Evolutionary conservation across 92 coral and sea anemone genomes (phyloP), one percentile per base, ranked within the genome.

Genomic region (Siderastrea radians): DNA sequence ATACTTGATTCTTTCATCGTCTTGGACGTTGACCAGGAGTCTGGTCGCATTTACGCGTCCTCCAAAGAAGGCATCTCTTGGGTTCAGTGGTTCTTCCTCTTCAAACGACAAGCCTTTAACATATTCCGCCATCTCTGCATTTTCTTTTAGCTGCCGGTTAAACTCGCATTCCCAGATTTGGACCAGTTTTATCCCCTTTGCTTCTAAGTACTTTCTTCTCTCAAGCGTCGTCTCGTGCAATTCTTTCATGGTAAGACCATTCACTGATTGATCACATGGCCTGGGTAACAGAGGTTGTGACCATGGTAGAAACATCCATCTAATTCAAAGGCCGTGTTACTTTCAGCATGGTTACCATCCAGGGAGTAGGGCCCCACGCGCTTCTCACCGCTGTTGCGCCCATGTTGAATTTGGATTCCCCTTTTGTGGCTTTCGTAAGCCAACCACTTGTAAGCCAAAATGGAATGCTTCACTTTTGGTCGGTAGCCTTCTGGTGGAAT

Each of bases 141-240:
- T 73, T 6, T 16, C 44, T 17, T 19, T 16, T 15, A 78, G 59
- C 46, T 79, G 83, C 2, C 46, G 62, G 19, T 55, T 55, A 15
- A 90, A 83, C 11, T 86, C 75, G 66, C 93, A 93, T 51, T 68
- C 83, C 91, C 93, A 93, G 11, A 77, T 82, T 64, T 93, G 91
- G 3, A 68, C 52, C 19, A 93, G 91, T 4, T 57, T 74, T 17
- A 61, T 84, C 3, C 95, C 90, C 59, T 53, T 54, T 3, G 68
- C 77, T 11, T 13, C 19, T 7, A 92, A 59, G 75, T 16, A 75
- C 65, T 48, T 48, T 12, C 46, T 66, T 55, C 86, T 69, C 48
- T 81, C 58, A 9, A 76, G 1, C 4, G 94, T 76, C 10, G 79
- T 77, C 1, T 5, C 8, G 55, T 52, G 8, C 55, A 52, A 7